Evolutionary conservation across 1,140 invertebrate genomes (phyloP), one percentile per base, ranked within the genome.

Genomic region (Sminthurinus signatus): DNA sequence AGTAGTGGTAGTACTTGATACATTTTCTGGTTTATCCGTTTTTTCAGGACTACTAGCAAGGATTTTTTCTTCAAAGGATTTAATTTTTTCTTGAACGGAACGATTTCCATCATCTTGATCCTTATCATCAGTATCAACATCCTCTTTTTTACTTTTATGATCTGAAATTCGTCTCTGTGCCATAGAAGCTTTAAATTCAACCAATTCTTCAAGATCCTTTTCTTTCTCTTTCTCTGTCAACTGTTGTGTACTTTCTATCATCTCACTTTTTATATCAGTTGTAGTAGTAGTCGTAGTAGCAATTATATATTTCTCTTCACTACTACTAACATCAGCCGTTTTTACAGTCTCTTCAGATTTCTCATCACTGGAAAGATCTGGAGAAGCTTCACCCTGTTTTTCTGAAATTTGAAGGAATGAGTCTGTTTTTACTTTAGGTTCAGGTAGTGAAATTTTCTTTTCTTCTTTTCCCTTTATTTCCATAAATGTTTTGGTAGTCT

Each of bases 281-380:
- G n/a, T n/a, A n/a, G n/a, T n/a, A n/a, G n/a, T n/a, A n/a, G n/a
- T n/a, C n/a, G n/a, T n/a, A n/a, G n/a, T n/a, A n/a, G n/a, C n/a
- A n/a, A n/a, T n/a, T n/a, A n/a, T n/a, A n/a, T n/a, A n/a, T n/a
- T n/a, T n/a, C n/a, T n/a, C n/a, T n/a, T n/a, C n/a, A n/a, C n/a
- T n/a, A n/a, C n/a, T n/a, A n/a, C n/a, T n/a, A n/a, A n/a, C n/a
- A n/a, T 46, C 42, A 32, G 17, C 23, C 17, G 54, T 43, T 25
- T 54, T 43, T 32, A 55, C 50, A 23, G 52, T 32, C 36, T 50
- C 21, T n/a, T 32, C 23, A 1, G 46, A 19, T 42, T 58, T 58
- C 12, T 57, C 61, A 54, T 54, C 51, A 31, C 51, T 54, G 51
- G 51, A 54, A 23, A 54, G 8, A 25, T 54, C 51, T 28, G 51